Base-by-base conservation (phyloP, 2,797 vertebrate species). In the Tarsius wallacei region DNA sequence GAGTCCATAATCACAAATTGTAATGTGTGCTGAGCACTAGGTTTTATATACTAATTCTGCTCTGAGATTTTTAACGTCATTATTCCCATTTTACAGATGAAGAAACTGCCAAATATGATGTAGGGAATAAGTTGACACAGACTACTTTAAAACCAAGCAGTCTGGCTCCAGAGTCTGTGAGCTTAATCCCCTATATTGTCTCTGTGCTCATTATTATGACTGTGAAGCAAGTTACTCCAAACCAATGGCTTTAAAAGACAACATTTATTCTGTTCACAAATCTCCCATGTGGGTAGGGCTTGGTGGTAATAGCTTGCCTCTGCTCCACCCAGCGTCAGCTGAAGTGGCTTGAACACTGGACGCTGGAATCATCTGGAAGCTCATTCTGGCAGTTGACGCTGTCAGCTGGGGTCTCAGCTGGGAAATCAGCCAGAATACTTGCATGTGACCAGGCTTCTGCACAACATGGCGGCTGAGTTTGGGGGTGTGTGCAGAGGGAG, bases 71-170 rank as follows among this genome's bases (percentile, higher is more conserved):
- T 88, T 86, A 53, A 59, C 55, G n/a, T 63, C 82, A 74, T 22
- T n/a, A 63, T 83, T 93, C 85, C 91, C 85, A 85, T 92, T 81
- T 87, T 84, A 61, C 80, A 93, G 57, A 77, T 70, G n/a, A 89
- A 77, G 53, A 80, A 57, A 63, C 93, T 90, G 70, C 7, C 78
- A 96, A 73, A 73, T 64, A 49, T 31, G n/a, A 87, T 59, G 51
- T 8, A 80, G 70, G 76, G 59, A 83, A 21, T 76, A 73, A 68
- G 61, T 26, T 28, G 28, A 42, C 53, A 81, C 84, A 77, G 47
- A 17, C 8, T 42, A 42, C 87, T 26, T 13, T 86, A 28, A 91
- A 87, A 76, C 63, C 26, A 13, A 28, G n/a, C 68, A 53, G 47
- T 31, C 13, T 19, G 63, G 42, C 42, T 33, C 59, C 31, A 63